Evolutionary conservation across 1,140 invertebrate species (phyloP), one percentile per base, ranked within the genome.

Genomic region (Drosophila guanche): DNA sequence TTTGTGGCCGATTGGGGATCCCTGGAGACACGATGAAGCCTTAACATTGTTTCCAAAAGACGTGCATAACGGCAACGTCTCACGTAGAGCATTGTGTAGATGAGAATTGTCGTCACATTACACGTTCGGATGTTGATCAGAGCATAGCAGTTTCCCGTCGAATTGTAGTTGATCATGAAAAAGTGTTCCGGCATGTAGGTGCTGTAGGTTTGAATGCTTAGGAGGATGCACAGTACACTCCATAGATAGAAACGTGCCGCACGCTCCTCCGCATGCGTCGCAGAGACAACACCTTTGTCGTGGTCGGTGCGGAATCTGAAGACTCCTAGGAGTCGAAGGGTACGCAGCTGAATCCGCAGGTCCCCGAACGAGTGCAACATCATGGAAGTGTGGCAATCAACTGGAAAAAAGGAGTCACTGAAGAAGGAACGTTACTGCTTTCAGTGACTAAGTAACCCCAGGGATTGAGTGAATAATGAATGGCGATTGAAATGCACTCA

Each of bases 321-420:
- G 4, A 67, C 48, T n/a, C 65, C 65, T 0, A 68, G 42, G 12
- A 45, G 57, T 3, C 29, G 45, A 0, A 69, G 27, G 14, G 45
- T 70, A 4, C 14, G 45, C 1, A 68, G 29, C 7, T 67, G 63
- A 16, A 67, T 23, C 29, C 62, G 23, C 12, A 68, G 40, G 8
- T 68, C 62, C 42, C 33, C 42, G 14, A 57, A 70, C 5, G 22
- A 66, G 52, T 40, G 53, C 40, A 40, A 7, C 65, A 69, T 69
- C 22, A 23, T 45, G 10, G 12, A 22, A 10, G 5, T 22, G 12
- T 45, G 40, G 33, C 45, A 55, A 25, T 56, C 12, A 52, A 73
- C 69, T 73, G 67, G 54, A 62, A 10, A 10, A 4, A 10, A 12
- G 33, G 5, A 27, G 25, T 27, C 25, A 27, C 25, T 4, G 3